Conservation (phyloP, 2,888 invertebrate species). For the Agriopis marginaria region DNA sequence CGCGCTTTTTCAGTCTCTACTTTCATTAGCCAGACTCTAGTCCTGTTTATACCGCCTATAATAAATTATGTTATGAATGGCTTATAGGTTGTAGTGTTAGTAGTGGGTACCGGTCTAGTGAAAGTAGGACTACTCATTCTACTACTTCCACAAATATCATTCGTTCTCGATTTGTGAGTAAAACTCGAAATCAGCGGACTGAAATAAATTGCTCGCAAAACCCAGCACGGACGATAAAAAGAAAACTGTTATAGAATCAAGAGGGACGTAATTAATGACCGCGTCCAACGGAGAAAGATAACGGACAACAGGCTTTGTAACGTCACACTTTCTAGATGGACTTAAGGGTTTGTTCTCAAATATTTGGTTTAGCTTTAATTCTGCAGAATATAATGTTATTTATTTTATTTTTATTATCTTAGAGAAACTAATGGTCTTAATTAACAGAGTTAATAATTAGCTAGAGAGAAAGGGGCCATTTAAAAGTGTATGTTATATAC, state of each 20-base stretch:
- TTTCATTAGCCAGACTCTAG: too few relatives aligned
- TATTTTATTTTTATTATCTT: too few relatives aligned
- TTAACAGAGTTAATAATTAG: too few relatives aligned
- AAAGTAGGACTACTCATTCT: too few relatives aligned
- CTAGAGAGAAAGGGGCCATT: too few relatives aligned
- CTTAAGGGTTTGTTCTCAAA: slow-evolving; percentile 17
- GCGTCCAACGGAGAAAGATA: slow-evolving; percentile 52
- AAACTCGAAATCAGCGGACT: slow-evolving; percentile 68
- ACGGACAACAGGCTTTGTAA: slow-evolving; percentile 55
- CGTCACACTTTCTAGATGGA: slow-evolving; percentile 39
- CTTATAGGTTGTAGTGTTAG: too few relatives aligned
- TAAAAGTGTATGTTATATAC: too few relatives aligned
- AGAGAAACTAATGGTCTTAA: too few relatives aligned
- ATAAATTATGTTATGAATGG: too few relatives aligned
- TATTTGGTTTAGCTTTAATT: slow-evolving; percentile 3
- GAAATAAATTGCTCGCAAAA: slow-evolving; percentile 74
- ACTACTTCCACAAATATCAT: slow-evolving; percentile 33
- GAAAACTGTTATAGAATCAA: slow-evolving; percentile 67
- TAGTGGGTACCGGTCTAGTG: too few relatives aligned
- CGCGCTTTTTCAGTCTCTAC: too few relatives aligned
- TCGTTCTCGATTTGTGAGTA: slow-evolving; percentile 65
- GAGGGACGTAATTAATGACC: slow-evolving; percentile 72
- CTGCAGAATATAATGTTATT: neutral
- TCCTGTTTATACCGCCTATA: too few relatives aligned
- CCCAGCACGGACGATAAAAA: slow-evolving; percentile 58